Evolutionary conservation across 2,113 vertebrate species (phyloP), one percentile per base, ranked within the genome.

Genomic region (Amphiprion percula): DNA sequence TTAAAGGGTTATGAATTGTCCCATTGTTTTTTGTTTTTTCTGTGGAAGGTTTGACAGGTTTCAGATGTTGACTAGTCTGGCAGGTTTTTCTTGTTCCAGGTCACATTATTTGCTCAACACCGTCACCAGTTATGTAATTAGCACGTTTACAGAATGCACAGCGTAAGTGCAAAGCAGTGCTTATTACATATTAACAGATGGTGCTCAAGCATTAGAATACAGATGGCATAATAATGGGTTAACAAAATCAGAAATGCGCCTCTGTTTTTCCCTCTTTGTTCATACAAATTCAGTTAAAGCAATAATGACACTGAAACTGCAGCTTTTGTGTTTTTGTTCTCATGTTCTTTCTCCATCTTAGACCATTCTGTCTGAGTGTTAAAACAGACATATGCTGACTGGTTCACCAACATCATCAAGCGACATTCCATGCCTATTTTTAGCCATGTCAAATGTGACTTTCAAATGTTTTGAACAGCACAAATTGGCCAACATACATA

Each of bases 271-370:
- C 12, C 0, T 14, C 21, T 24, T 47, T 28, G 16, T 67, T 73
- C 17, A 41, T 59, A 33, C 19, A 46, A 46, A 70, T 24, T 58
- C 28, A 30, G 10, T 64, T 64, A 44, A 5, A 10, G 10, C 3
- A 30, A 30, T 30, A 30, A 30, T 30, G 30, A 30, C 30, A 30
- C 10, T 50, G 62, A 77, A 84, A 33, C 68, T 78, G 68, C n/a
- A 63, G 74, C 39, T 47, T 82, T 41, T 83, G 47, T 54, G 1
- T 54, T 74, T 62, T 56, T 15, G 17, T 59, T 62, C 14, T 14
- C 68, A 26, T 6, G 11, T 49, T 10, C 4, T 41, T 11, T 30
- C 30, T 30, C 30, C 30, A 30, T 30, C 30, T 30, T 30, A 30
- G 30, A 30, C 30, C 5, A 30, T 30, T 30, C 30, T 30, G 4